Percentiles rank a stretch among this genome's conserved stretches.
Evolutionary conservation across 2,888 invertebrate genomes (phyloP).

Genomic region (Hyppa rectilinea): DNA sequence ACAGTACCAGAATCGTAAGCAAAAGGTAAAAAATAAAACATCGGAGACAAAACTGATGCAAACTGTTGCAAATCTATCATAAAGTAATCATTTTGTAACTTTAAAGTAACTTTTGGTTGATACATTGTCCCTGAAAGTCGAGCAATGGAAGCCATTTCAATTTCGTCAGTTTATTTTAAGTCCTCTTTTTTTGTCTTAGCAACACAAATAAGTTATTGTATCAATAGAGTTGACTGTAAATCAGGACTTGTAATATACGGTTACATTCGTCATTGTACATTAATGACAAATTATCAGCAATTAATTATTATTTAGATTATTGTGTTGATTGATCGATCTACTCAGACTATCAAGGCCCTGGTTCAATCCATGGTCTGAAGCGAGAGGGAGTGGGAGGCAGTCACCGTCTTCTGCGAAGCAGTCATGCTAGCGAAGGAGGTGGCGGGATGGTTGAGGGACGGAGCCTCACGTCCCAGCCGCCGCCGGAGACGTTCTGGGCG

Average conservation of each 20-base stretch:
- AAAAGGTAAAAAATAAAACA: slow-evolving; percentile 18
- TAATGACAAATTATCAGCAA: background rate
- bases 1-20: slow-evolving; percentile 18
- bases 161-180: slow-evolving; percentile 2
- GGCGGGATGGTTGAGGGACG: too few species aligned
- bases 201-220: slow-evolving; percentile 12
- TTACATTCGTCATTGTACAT: slow-evolving; percentile 13
- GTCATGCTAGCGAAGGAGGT: too few species aligned
- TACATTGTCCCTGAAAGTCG: slow-evolving; percentile 34
- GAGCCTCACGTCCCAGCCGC: too few species aligned
- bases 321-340: background rate
- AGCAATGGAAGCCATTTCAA: slow-evolving; percentile 6
- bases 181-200: slow-evolving; percentile 5
- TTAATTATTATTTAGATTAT: background rate
- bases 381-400: too few species aligned
- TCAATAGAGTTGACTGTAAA: background rate
- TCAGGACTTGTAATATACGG: background rate
- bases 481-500: too few species aligned
- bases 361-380: too few species aligned
- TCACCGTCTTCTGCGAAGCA: too few species aligned
- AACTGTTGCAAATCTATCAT: slow-evolving; percentile 40
- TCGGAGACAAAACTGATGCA: slow-evolving; percentile 38
- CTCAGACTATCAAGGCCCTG: background rate
- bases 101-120: slow-evolving; percentile 30
- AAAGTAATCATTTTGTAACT: slow-evolving; percentile 39